Percentiles rank a stretch among this genome's conserved stretches.
Evolutionary conservation across 2,888 invertebrate species (phyloP).

Genomic region (Eumerus sabulonum): DNA sequence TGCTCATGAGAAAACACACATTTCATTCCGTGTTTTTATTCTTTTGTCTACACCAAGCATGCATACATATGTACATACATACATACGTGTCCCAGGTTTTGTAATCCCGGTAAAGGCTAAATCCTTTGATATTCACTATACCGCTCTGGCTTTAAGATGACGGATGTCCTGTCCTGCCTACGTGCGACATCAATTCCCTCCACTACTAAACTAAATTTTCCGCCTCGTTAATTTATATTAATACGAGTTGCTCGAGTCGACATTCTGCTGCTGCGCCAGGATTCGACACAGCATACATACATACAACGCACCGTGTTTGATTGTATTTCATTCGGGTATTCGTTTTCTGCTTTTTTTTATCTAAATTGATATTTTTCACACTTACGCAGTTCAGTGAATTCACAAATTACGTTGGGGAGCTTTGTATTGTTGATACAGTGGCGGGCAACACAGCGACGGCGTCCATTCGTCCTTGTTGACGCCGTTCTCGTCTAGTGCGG

Average conservation of each 20-base stretch:
- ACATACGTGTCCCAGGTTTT: too few species aligned
- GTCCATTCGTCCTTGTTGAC: slow-evolving; percentile 43
- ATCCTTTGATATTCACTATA: slow-evolving; percentile 50
- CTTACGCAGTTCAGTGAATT: slow-evolving; percentile 79
- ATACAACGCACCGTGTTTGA: slow-evolving; percentile 16
- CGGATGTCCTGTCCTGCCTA: slow-evolving; percentile 80
- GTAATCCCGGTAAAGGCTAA: not conserved
- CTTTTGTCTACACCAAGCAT: too few species aligned
- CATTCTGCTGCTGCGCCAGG: slow-evolving; percentile 48
- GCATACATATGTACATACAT: too few species aligned
- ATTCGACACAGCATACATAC: slow-evolving; percentile 30
- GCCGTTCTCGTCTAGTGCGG: slow-evolving; percentile 49
- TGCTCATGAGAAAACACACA: too few species aligned
- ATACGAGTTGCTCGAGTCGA: slow-evolving; percentile 74
- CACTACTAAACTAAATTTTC: slow-evolving; percentile 79
- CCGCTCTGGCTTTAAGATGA: slow-evolving; percentile 61
- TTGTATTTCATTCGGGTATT: slow-evolving; percentile 33
- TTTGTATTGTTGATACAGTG: slow-evolving; percentile 70
- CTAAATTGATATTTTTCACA: slow-evolving; percentile 79
- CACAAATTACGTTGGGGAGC: slow-evolving; percentile 79
- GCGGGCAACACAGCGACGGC: not conserved
- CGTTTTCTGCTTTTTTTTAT: slow-evolving; percentile 71
- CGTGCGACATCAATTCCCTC: slow-evolving; percentile 69
- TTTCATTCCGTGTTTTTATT: too few species aligned
- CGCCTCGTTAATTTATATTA: slow-evolving; percentile 79